Evolutionary conservation across 2,797 vertebrate genomes (phyloP).

Genomic region (Dendrocincla fuliginosa): DNA sequence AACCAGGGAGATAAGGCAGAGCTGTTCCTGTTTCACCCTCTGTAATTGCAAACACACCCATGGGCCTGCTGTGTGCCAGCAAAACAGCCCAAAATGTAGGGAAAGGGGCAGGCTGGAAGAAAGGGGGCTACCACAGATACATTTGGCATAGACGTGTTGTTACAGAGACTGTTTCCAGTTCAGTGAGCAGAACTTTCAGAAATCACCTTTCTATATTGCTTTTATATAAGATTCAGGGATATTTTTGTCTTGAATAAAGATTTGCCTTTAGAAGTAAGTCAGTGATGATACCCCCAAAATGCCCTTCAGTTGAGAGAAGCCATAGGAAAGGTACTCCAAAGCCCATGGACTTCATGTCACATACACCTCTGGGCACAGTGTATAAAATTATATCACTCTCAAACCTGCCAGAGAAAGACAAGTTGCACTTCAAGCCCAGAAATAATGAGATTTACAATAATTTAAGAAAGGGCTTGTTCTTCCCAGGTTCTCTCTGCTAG

Average conservation of each 20-base stretch:
- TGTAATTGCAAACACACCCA: constrained; percentile 81
- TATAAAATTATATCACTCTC: neutral
- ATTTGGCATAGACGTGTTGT: neutral
- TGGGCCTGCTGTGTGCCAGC: constrained; percentile 78
- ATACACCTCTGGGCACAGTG: neutral
- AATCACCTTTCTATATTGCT: neutral
- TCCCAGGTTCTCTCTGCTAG: neutral
- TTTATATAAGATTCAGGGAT: neutral
- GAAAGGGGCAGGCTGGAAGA: constrained; percentile 46
- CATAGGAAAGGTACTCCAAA: neutral
- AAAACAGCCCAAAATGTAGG: constrained; percentile 63
- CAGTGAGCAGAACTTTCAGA: neutral
- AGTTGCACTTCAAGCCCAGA: neutral
- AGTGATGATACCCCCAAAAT: neutral
- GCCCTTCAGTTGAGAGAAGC: neutral
- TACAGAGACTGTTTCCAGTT: neutral
- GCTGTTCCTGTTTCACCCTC: constrained; percentile 91
- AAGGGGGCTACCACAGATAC: neutral
- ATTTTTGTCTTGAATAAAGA: neutral
- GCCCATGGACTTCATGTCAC: neutral
- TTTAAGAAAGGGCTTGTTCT: neutral
- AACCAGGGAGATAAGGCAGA: constrained; percentile 87
- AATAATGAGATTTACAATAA: neutral
- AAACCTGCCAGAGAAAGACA: neutral
- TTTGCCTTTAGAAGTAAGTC: neutral